Evolutionary conservation across 2,797 vertebrate species (phyloP).

Genomic region (Momotus momota): DNA sequence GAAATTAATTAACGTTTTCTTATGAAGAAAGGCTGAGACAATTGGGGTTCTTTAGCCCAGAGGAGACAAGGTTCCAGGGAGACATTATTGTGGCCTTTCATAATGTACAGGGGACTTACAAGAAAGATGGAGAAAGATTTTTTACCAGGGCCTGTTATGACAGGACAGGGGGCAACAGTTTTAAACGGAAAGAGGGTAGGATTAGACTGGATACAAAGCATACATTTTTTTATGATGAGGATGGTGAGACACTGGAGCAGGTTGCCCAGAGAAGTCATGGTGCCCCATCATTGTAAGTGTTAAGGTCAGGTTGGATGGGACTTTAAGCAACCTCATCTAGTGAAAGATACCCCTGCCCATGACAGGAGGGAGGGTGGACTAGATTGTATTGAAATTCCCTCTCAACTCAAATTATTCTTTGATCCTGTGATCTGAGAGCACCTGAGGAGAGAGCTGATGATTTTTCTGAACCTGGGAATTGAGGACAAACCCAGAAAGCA

Average conservation of each 20-base stretch:
- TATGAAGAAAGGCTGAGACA: background rate
- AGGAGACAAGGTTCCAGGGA: background rate
- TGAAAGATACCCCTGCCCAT: background rate
- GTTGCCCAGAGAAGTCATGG: background rate
- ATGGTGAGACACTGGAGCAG: background rate
- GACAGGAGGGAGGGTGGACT: background rate
- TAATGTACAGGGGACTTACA: fast-evolving
- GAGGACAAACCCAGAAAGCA: background rate
- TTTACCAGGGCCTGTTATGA: background rate
- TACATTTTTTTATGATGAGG: background rate
- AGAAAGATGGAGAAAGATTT: background rate
- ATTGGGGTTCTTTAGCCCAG: background rate
- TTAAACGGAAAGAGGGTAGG: background rate
- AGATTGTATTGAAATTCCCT: background rate
- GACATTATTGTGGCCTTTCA: background rate
- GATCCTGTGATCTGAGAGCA: background rate
- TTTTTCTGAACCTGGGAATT: background rate
- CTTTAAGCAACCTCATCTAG: background rate
- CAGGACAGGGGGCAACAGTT: background rate
- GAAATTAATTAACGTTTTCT: background rate
- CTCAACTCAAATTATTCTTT: background rate
- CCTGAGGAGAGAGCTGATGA: background rate
- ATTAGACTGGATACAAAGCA: background rate
- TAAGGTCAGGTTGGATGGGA: fast-evolving
- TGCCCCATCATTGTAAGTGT: background rate